These are phyloP conservation scores for Myiozetetes cayanensis DNA, from an alignment of 2,113 vertebrate genomes.

Conservation along the genomic window DNA sequence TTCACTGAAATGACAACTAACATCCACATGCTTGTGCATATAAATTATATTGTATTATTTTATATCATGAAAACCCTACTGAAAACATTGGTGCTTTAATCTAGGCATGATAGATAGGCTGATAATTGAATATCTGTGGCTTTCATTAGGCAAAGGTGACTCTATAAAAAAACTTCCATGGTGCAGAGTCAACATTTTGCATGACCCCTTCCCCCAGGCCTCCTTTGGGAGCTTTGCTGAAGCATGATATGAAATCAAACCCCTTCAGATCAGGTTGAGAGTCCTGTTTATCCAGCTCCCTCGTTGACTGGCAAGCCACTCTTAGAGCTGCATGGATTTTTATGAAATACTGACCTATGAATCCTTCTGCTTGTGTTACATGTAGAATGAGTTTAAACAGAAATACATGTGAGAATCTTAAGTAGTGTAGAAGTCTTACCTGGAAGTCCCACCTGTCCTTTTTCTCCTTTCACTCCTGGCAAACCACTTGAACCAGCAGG, in stretches of 20 bases:
- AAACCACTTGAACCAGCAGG: constrained; percentile 39
- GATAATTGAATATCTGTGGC: background rate
- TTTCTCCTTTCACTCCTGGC: constrained; percentile 59
- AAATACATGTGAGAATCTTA: background rate
- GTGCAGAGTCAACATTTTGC: background rate
- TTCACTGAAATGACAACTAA: background rate
- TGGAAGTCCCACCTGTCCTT: constrained; percentile 38
- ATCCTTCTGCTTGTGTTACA: background rate
- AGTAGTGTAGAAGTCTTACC: constrained; percentile 46
- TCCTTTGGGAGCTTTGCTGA: background rate
- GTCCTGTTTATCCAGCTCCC: background rate
- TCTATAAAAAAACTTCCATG: background rate
- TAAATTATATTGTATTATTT: background rate
- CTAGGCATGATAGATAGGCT: background rate
- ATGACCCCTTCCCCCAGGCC: background rate
- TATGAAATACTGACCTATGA: background rate
- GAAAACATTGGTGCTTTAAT: background rate
- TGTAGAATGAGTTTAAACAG: background rate
- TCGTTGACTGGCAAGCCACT: background rate
- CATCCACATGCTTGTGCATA: background rate
- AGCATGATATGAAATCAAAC: background rate
- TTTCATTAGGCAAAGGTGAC: background rate
- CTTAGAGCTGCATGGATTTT: background rate
- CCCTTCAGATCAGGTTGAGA: background rate
- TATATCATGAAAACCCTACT: background rate